Conservation (phyloP, 2,888 invertebrate genomes). For the Dolomedes plantarius region DNA sequence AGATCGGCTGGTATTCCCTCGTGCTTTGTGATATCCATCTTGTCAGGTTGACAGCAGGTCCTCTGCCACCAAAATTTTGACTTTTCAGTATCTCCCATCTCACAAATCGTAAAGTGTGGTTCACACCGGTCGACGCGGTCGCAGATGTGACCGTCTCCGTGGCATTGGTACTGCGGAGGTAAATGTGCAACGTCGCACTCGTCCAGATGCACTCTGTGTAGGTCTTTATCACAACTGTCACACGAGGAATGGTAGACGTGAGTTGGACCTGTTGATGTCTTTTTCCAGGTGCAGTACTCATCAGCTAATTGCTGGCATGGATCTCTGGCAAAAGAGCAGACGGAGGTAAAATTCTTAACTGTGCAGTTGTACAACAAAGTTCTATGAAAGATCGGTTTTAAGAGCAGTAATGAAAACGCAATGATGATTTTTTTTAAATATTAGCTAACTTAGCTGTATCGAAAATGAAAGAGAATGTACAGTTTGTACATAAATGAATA, state of each 20-base stretch:
- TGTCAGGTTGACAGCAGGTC: conserved; percentile 13
- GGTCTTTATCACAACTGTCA: not conserved
- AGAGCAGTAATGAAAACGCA: too few relatives aligned
- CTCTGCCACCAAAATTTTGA: not conserved
- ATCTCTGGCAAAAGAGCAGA: not conserved
- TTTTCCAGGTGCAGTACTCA: conserved; percentile 9
- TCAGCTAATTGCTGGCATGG: conserved; percentile 23
- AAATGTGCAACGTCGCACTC: not conserved
- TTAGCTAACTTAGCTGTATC: too few relatives aligned
- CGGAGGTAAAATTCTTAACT: too few relatives aligned
- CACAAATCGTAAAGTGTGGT: conserved; percentile 17
- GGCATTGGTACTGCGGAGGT: not conserved
- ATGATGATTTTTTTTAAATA: too few relatives aligned
- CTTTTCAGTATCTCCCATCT: not conserved
- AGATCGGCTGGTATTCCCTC: not conserved
- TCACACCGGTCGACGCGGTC: not conserved
- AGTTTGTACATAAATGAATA: too few relatives aligned
- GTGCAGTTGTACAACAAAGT: too few relatives aligned
- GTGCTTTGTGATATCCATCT: not conserved
- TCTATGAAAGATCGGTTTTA: too few relatives aligned
- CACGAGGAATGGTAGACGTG: not conserved
- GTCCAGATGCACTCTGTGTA: not conserved
- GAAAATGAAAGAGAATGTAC: too few relatives aligned
- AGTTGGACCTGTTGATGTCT: conserved; percentile 10
- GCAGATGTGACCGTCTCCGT: not conserved